These are phyloP conservation scores for Clinocottus analis DNA, from an alignment of 2,113 vertebrate species.

Conservation along the genomic window DNA sequence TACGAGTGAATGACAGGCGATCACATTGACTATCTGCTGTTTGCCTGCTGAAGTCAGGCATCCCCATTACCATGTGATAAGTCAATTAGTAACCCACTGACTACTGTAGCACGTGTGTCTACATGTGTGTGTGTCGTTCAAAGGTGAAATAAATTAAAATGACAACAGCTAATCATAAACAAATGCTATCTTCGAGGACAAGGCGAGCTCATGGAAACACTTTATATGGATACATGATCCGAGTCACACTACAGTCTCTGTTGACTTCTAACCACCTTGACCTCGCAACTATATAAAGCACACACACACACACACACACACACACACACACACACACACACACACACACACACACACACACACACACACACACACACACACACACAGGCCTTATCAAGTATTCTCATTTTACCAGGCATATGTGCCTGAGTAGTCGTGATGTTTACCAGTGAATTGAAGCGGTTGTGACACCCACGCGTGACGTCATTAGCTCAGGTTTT, in stretches of 20 bases:
- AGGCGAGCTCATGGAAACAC: background rate
- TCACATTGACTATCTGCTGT: background rate
- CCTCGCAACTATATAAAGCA: background rate
- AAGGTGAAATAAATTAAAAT: constrained; percentile 33
- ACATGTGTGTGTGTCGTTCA: constrained; percentile 22
- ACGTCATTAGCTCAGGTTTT: constrained; percentile 39
- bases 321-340: no score
- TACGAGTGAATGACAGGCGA: background rate
- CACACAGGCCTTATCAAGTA: background rate
- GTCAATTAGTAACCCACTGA: constrained; percentile 53
- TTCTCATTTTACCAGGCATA: background rate
- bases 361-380: no score
- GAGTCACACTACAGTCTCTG: background rate
- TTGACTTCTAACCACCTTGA: background rate
- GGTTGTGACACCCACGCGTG: constrained; percentile 30
- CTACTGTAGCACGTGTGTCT: constrained; percentile 32
- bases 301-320: no score
- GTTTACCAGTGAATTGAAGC: constrained; percentile 18
- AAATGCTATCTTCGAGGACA: constrained; percentile 37
- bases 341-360: no score
- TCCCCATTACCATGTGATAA: constrained; percentile 36
- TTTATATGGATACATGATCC: background rate
- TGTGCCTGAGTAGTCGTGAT: constrained; percentile 6
- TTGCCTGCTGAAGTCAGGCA: constrained; percentile 23
- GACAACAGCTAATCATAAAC: constrained; percentile 28